Conservation (phyloP, 2,888 invertebrate genomes). For the Diabrotica balteata region DNA sequence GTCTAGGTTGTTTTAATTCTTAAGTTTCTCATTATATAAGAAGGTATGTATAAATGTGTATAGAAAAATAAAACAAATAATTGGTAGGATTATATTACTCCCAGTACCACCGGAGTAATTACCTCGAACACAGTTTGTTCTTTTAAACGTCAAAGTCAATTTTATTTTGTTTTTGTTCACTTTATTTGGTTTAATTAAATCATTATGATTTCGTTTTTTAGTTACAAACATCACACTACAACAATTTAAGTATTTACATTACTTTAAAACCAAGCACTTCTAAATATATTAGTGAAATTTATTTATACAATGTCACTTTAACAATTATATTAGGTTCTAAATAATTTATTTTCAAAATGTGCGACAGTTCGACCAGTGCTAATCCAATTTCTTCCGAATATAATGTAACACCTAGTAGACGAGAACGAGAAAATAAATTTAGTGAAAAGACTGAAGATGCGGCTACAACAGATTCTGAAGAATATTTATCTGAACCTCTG, state of each 20-base stretch:
- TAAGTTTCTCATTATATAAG: too few relatives aligned
- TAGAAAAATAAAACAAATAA: too few relatives aligned
- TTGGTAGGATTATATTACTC: too few relatives aligned
- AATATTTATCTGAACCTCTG: slow-evolving; percentile 55
- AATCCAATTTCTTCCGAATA: slow-evolving; percentile 13
- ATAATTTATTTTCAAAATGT: slow-evolving; percentile 26
- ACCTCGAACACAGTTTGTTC: not conserved
- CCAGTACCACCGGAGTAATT: too few relatives aligned
- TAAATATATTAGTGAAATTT: not conserved
- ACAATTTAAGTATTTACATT: not conserved
- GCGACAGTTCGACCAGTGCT: slow-evolving; percentile 28
- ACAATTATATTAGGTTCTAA: not conserved
- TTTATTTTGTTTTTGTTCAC: slow-evolving; percentile 11
- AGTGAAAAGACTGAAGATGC: slow-evolving; percentile 53
- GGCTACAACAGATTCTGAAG: slow-evolving; percentile 56
- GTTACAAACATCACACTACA: not conserved
- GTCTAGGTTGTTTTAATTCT: too few relatives aligned
- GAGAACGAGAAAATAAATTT: not conserved
- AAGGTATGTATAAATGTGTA: too few relatives aligned
- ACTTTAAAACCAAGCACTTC: not conserved
- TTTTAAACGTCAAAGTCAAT: not conserved
- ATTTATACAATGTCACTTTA: slow-evolving; percentile 1
- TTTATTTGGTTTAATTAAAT: not conserved
- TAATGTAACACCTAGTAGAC: slow-evolving; percentile 1
- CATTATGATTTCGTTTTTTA: not conserved